Base-by-base conservation (phyloP, 2,888 invertebrate species). In the Drosophila cognata region DNA sequence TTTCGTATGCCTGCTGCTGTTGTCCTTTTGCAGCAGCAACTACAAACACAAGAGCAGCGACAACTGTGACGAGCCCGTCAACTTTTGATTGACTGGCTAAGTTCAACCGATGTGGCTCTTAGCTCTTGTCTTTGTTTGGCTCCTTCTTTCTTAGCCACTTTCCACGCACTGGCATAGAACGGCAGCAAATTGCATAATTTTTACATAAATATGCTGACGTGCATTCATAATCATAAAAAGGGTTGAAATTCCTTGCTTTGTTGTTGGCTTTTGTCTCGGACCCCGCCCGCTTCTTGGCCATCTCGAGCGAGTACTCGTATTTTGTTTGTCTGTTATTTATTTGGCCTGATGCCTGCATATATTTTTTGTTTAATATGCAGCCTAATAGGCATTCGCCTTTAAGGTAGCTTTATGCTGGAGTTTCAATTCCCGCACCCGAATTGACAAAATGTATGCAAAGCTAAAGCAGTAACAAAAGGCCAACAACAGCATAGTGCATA, bases 131-230 rank as follows among this genome's bases (percentile, higher is more conserved):
- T 51, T 58, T 70, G 43, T 16, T 66, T 10, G 55, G 52, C 79
- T 79, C 51, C 65, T 65, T 77, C 52, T 29, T 59, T 52, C 46
- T 29, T 31, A 16, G 62, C 65, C 62, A 51, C 67, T 62, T 63
- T 64, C 70, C 74, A 76, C 79, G 84, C 87, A 89, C 84, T 84
- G 68, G 71, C 80, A 89, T 85, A 85, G 84, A 89, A 85, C 87
- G 90, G 90, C 90, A 88, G 87, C 87, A 89, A 88, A 88, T 90
- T 88, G 87, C 90, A 88, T 88, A 88, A 88, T 88, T 88, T 88
- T 88, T 90, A 90, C 87, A 88, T 88, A 88, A 88, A 88, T 88
- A 90, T 88, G 90, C 89, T 82, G 89, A 82, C 89, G 87, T 84
- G 87, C 87, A 88, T 90, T 90, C 89, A 88, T 87, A 88, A 88